Percentiles rank a stretch among this genome's conserved stretches.
phyloP scores from a whole-genome alignment of 2,797 vertebrate species.

The Siniperca obscura region DNA sequence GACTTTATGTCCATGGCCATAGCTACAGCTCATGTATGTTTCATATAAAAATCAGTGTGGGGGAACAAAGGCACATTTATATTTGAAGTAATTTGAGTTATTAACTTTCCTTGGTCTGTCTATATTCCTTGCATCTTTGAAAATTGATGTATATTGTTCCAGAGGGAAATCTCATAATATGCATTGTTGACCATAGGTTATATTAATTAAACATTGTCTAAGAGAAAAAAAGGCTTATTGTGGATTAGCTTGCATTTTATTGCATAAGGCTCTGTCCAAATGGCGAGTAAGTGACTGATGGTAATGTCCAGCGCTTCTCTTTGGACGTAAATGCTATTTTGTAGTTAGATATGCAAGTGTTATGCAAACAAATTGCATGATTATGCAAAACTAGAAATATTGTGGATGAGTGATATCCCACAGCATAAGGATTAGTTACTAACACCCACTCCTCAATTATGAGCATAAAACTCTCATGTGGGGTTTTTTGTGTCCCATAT shows the following conservation, averaged over 20 bases:
- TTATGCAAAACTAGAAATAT: constrained; percentile 74
- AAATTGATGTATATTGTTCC: background rate
- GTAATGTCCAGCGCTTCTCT: constrained; percentile 43
- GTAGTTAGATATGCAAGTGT: constrained; percentile 49
- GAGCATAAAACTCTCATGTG: constrained; percentile 75
- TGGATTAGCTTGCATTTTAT: constrained; percentile 39
- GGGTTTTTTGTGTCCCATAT: constrained; percentile 68
- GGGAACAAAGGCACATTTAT: background rate
- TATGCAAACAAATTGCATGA: constrained; percentile 74
- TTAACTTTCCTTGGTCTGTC: background rate
- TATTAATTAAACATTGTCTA: constrained; percentile 33
- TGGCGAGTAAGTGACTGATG: constrained; percentile 41
- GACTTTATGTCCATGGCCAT: background rate
- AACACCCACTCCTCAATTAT: constrained; percentile 80
- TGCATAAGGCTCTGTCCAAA: constrained; percentile 24
- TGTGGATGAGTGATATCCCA: constrained; percentile 74
- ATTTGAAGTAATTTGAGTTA: background rate
- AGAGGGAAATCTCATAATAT: constrained; percentile 22
- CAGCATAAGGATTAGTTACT: constrained; percentile 76
- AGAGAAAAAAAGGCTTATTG: background rate
- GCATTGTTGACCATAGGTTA: constrained; percentile 28
- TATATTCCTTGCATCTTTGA: constrained; percentile 5
- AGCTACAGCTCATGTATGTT: constrained; percentile 4
- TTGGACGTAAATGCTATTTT: constrained; percentile 41
- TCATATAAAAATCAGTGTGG: background rate